Base-by-base conservation (phyloP, 2,113 vertebrate species). In the Cryptomyrus ogoouensis region DNA sequence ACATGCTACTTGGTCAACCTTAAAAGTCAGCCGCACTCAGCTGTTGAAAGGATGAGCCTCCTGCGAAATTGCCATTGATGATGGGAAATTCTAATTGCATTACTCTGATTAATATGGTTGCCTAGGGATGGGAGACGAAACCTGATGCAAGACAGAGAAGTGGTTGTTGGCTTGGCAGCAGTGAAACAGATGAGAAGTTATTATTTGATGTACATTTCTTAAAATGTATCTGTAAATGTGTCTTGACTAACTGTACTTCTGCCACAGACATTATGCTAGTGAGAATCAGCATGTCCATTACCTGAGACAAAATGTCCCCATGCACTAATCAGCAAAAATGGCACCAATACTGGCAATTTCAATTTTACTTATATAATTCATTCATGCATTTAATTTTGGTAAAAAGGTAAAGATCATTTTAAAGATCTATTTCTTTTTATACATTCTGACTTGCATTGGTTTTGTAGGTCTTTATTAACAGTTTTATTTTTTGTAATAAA, bases 1-100 rank as follows among this genome's bases (percentile, higher is more conserved):
- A 83, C 42, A 39, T 83, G 19, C 31, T 27, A 52, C 24, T 52
- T 39, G 47, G 44, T 89, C 47, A 83, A 15, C 46, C 88, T 89
- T 52, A 44, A 89, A 77, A 83, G 88, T 31, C 49, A 83, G 15
- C 46, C 5, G 70, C 27, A 52, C 44, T 89, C 77, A 53, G 70
- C 88, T 53, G 70, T 39, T 50, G 49, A 83, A 44, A 89, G 15
- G 21, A 19, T 31, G 49, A 53, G 31, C 70, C 47, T 35, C 17
- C 88, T 83, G 70, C 10, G 1, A 88, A 89, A 89, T 56, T 56
- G 74, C 74, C 74, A 83, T 83, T 83, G 49, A 89, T 89, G 52
- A 83, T 80, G 88, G 70, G 7, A 83, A 83, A 89, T 83, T 89
- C 47, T 89, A 89, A 83, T 83, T 83, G 83, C 74, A 53, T 44